These are phyloP conservation scores for Cyphomyrus discorhynchus DNA, from an alignment of 2,113 vertebrate species.

Conservation along the genomic window DNA sequence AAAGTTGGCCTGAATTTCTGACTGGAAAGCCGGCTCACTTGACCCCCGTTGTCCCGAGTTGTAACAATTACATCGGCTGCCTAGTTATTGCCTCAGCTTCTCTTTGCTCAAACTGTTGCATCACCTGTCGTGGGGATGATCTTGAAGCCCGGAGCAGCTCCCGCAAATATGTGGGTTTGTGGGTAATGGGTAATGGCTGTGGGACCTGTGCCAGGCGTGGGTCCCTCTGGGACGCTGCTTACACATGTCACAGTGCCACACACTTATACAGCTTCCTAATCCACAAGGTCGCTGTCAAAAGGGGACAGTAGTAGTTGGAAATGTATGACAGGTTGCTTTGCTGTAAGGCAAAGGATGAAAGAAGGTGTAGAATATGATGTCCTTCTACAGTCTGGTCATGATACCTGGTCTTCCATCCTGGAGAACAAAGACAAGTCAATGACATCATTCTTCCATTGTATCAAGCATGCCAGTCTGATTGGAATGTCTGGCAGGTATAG, in stretches of 20 bases:
- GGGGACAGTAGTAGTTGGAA: background rate
- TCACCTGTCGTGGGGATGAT: constrained; percentile 27
- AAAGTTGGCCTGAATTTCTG: background rate
- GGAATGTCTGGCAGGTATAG: background rate
- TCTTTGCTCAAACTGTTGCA: constrained; percentile 30
- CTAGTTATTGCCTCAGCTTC: constrained; percentile 38
- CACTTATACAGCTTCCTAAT: background rate
- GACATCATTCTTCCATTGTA: background rate
- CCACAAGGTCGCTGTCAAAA: background rate
- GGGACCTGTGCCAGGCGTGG: background rate
- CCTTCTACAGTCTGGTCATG: background rate
- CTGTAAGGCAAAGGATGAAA: background rate
- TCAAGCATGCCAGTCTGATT: background rate
- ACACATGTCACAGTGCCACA: background rate
- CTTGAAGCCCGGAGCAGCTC: constrained; percentile 10
- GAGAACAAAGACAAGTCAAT: background rate
- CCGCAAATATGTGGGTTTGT: constrained; percentile 1
- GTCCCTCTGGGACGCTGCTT: background rate
- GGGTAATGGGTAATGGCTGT: constrained; percentile 16
- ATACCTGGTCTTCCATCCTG: background rate
- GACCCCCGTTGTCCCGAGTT: background rate
- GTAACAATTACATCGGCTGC: constrained; percentile 33
- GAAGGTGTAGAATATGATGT: background rate
- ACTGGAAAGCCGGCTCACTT: background rate
- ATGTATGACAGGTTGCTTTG: background rate